Base-by-base conservation (phyloP, 2,888 invertebrate species). In the Unio delphinus region DNA sequence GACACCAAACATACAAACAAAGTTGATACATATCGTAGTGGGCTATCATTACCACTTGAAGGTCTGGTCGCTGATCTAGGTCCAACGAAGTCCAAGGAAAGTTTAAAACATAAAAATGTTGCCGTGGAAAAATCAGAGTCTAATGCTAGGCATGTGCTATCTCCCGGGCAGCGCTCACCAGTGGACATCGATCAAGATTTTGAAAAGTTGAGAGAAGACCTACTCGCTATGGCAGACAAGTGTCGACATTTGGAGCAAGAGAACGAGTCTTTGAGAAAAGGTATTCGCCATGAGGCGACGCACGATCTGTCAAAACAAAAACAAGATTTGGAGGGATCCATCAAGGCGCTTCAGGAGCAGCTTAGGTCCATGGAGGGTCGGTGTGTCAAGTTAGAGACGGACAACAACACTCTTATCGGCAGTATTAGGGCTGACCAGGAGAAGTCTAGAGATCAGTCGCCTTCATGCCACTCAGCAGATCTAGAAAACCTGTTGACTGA, bases 131-230 rank as follows among this genome's bases (percentile, higher is more conserved):
- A 45, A 45, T 45, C 45, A 45, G 11, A 3, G 45, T 45, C 45
- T 45, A 45, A 45, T 15, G 45, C 45, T 45, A 3, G 15, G 15
- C 45, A 45, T 2, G 11, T 45, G 15, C 45, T 45, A 3, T 45
- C 45, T 4, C 45, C 15, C 45, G 45, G 45, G 45, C 45, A 45
- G 45, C 45, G 45, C 45, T 45, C 45, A 45, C 45, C 45, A 45
- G 45, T 45, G 45, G 45, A 45, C 45, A 59, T 67, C 30, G 67
- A 78, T 30, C 63, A 93, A 85, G 95, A 96, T 84, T 87, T 96
- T 70, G 95, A 95, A 90, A 91, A 92, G 71, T 94, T 83, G 62
- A 81, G 69, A 70, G 67, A 68, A 57, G 80, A 83, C 67, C 69
- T 86, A 30, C 57, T 72, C 8, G 72, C 74, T 34, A 83, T 84